phyloP scores from a whole-genome alignment of 2,797 vertebrate species.

The Catamblyrhynchus diadema region DNA sequence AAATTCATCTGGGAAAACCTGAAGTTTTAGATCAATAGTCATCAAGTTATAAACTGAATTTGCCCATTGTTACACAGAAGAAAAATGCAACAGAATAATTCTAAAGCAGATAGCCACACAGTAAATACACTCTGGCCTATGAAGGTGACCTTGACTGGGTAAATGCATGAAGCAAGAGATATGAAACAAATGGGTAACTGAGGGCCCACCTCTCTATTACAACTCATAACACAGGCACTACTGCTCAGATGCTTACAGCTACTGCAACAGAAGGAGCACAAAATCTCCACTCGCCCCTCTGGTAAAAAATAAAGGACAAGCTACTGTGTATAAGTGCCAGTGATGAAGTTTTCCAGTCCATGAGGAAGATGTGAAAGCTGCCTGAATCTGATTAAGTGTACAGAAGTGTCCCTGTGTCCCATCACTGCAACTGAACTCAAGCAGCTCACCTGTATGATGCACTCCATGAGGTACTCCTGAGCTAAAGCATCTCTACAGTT shows the following conservation, averaged over 20 bases:
- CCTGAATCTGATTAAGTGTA: background rate
- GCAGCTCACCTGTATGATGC: constrained; percentile 93
- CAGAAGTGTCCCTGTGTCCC: background rate
- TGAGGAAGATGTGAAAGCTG: background rate
- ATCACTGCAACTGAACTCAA: background rate
- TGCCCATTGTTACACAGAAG: constrained; percentile 3
- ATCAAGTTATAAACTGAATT: background rate
- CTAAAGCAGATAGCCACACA: background rate
- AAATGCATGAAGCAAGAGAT: background rate
- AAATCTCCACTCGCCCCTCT: background rate
- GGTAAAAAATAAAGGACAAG: background rate
- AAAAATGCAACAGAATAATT: background rate
- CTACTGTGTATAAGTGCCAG: background rate
- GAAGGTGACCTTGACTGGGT: background rate
- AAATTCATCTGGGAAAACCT: constrained; percentile 99
- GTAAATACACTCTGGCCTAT: background rate
- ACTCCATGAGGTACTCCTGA: constrained; percentile 99
- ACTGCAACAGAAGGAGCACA: background rate
- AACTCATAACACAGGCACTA: background rate
- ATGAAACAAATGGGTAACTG: background rate
- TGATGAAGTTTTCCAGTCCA: background rate
- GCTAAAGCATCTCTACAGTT: constrained; percentile 97
- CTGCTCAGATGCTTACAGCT: background rate
- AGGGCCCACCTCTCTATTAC: background rate
- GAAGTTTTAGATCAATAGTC: constrained; percentile 42